Evolutionary conservation across 2,113 vertebrate genomes (phyloP).

Genomic region (Calidris pugnax): DNA sequence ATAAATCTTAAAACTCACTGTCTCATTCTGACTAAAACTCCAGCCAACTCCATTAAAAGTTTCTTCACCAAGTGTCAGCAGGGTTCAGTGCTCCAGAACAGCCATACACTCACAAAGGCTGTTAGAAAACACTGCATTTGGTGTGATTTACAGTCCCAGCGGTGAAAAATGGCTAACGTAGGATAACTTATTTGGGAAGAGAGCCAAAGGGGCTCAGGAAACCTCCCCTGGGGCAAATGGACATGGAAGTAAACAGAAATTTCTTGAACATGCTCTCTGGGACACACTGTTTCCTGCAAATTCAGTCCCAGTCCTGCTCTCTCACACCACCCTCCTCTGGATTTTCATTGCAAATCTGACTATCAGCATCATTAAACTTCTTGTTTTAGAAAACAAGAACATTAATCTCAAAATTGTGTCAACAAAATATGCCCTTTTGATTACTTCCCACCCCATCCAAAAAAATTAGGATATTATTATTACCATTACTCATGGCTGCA

Average conservation of each 20-base stretch:
- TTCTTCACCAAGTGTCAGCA: neutral
- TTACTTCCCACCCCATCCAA: neutral
- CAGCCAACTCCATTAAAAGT: neutral
- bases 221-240: accelerated
- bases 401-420: neutral
- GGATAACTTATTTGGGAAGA: neutral
- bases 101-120: neutral
- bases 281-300: neutral
- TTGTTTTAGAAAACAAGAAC: neutral
- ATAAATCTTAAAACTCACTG: neutral
- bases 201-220: neutral
- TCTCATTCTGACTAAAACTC: neutral
- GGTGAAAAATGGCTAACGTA: accelerated
- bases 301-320: neutral
- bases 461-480: neutral
- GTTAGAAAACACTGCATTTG: accelerated
- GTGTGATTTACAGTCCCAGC: neutral
- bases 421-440: neutral
- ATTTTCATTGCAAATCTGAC: neutral
- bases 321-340: neutral
- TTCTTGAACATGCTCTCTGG: neutral
- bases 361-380: neutral
- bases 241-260: neutral
- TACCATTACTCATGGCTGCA: neutral
- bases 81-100: neutral